Evolutionary conservation across 2,888 invertebrate species (phyloP), one percentile per base, ranked within the genome.

Genomic region (Seira musarum): DNA sequence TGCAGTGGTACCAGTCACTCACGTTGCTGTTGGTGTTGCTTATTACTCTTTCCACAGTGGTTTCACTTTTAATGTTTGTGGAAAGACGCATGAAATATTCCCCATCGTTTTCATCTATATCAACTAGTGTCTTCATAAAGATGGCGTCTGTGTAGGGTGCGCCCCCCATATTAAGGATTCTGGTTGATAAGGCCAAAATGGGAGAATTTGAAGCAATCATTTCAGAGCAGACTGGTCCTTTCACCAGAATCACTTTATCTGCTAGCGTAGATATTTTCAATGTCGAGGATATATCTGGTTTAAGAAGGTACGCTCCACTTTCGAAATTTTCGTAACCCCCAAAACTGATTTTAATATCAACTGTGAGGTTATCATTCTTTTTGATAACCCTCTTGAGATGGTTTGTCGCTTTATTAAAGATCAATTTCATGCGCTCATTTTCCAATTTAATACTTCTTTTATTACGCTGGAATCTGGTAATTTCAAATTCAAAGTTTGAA

Each of bases 251-350:
- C 21, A 97, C 93, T 73, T 93, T 92, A 57, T 88, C 89, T n/a
- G 81, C 84, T 85, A 70, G 81, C 85, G 53, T 93, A 92, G 85
- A 84, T 53, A 85, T 85, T 82, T 85, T 65, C n/a, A 46, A 17
- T 15, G 24, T 71, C 25, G 30, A 46, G 24, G n/a, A 25, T n/a
- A 35, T 35, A 25, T 61, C 17, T 15, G 95, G 94, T 91, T 95
- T 93, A 88, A 99, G 99, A 0, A 99, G 91, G 88, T 99, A 99
- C 0, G 99, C 98, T 0, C 99, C 99, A 13, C 97, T 97, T 88
- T 96, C 95, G 87, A 95, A 94, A 87, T 96, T 96, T 0, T 96
- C 93, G 88, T 98, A 98, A 0, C 96, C 95, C 0, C 95, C 94
- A 87, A 97, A 96, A 86, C 94, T 93, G 67, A 96, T 91, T 25